Evolutionary conservation across 2,113 vertebrate species (phyloP), one percentile per base, ranked within the genome.

Genomic region (Terrapene triunguis): DNA sequence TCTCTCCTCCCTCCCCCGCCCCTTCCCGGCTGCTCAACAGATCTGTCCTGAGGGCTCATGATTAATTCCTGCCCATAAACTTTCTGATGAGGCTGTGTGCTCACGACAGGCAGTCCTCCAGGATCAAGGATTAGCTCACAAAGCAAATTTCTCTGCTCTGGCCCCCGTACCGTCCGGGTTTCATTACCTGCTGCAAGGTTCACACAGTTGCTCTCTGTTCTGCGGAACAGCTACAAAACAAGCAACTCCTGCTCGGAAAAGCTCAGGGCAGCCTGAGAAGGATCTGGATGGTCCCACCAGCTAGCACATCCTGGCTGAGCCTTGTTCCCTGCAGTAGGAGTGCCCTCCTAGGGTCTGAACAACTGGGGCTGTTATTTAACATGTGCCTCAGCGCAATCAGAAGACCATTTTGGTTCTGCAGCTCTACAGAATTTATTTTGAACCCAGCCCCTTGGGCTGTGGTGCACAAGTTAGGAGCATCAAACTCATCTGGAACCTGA

Each of bases 31-130:
- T 13, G 44, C 76, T 82, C 83, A 47, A 29, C 80, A 0, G 7
- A 94, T 89, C 88, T 44, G 80, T 93, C 90, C 89, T 92, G 83
- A 93, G 90, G 91, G 82, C 94, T 95, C 93, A 85, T 89, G 92
- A 96, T 90, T 90, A 93, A 96, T 89, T 89, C 89, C 89, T 92
- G 85, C 89, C 89, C 80, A 65, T 79, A 91, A 90, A 55, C 5
- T 25, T 83, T 65, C 87, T 84, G 85, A 93, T 84, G 95, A 88
- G 82, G 80, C 94, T 1, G 1, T 53, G 9, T 1, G n/a, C 93
- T 83, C 62, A 21, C 6, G 5, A 94, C 94, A 62, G 82, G 92
- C 80, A 82, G 85, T 87, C 89, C 90, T 90, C 92, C 89, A 38
- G 50, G 79, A 54, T 57, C 82, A 55, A 80, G 89, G 87, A 90